Evolutionary conservation across 2,888 invertebrate species (phyloP), one percentile per base, ranked within the genome.

Genomic region (Caenorhabditis sulstoni): DNA sequence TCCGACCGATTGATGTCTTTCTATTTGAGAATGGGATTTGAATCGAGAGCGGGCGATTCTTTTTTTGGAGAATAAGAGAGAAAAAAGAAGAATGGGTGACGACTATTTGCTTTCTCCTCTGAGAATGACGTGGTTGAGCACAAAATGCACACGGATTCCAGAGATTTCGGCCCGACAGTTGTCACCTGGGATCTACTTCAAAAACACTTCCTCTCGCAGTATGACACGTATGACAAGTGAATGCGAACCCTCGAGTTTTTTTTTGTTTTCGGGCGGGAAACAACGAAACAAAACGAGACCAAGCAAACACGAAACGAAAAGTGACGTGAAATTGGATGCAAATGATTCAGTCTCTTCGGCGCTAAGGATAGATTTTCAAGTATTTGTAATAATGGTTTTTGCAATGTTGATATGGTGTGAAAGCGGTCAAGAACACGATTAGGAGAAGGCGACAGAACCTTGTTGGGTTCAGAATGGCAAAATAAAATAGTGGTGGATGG

Each of bases 91-190:
- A 29, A 55, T 20, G 20, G 22, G 39, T 73, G 64, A 62, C 55
- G 58, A 70, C n/a, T 61, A 61, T 61, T 70, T 70, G 61, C 58
- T 70, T 70, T 61, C 70, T 55, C 59, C 52, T 55, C 44, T 45
- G 41, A 35, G 35, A 49, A 59, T 70, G 70, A 70, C 70, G 70
- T 68, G 68, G 50, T 37, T 29, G 35, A 53, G 35, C 53, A 53
- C n/a, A 29, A 39, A 70, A 67, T 67, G 49, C 50, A 29, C 11
- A 11, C 22, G 50, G 50, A 58, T 37, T 67, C 59, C 68, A 52
- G 50, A 20, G 23, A 22, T 37, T 50, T 35, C 18, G 1, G 35
- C 37, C 53, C 47, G 61, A 70, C 70, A 70, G 61, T 70, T 70
- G 53, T 61, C 53, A 22, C 22, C 45, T 1, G 29, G 11, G 22